phyloP scores from a whole-genome alignment of 2,888 invertebrate genomes.

The Apodemia mormo region DNA sequence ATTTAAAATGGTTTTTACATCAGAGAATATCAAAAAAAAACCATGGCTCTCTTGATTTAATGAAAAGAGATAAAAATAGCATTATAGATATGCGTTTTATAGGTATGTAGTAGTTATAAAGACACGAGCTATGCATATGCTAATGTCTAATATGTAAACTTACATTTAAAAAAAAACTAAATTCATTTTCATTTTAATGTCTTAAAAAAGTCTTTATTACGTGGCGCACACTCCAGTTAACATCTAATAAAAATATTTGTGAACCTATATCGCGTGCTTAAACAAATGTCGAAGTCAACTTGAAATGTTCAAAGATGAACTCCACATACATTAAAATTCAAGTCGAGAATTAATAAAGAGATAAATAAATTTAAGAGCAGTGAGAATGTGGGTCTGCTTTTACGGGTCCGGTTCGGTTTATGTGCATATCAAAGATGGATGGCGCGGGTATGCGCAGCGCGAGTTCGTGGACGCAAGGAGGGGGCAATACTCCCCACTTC shows the following conservation, averaged over 20 bases:
- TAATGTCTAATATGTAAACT: too few relatives aligned
- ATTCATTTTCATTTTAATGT: not conserved
- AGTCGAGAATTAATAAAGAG: constrained; percentile 79
- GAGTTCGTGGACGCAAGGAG: constrained; percentile 41
- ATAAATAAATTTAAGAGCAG: constrained; percentile 80
- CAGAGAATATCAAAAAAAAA: too few relatives aligned
- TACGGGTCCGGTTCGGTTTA: constrained; percentile 77
- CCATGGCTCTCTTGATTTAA: too few relatives aligned
- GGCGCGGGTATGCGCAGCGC: constrained; percentile 59
- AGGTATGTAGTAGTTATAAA: too few relatives aligned
- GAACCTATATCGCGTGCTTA: constrained; percentile 18
- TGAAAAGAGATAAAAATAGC: too few relatives aligned
- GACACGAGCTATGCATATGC: too few relatives aligned
- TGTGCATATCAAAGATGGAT: constrained; percentile 81
- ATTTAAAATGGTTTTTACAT: too few relatives aligned
- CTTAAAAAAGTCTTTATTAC: not conserved
- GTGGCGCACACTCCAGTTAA: not conserved
- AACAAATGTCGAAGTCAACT: constrained; percentile 36
- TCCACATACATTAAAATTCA: constrained; percentile 67
- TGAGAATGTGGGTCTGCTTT: constrained; percentile 79
- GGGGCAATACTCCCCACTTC: constrained; percentile 47
- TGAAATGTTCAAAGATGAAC: constrained; percentile 38
- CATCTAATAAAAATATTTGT: constrained; percentile 15
- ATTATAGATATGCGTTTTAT: too few relatives aligned
- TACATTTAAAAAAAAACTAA: not conserved